phyloP scores from a whole-genome alignment of 2,888 invertebrate species.

The Antheraea yamamai region DNA sequence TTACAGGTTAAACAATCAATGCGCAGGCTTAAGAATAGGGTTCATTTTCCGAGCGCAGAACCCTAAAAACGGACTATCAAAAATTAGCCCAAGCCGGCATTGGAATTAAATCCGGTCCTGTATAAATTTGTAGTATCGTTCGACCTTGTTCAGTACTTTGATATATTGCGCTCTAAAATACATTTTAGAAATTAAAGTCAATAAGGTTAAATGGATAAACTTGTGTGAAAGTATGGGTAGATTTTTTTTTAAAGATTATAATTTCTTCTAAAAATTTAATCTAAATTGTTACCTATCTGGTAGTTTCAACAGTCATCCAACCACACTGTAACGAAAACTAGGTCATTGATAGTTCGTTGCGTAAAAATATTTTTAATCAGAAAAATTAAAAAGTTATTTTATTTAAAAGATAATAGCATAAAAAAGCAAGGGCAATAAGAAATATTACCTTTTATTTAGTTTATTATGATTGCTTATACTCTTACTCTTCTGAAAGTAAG shows the following conservation, averaged over 20 bases:
- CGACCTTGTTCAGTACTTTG: slow-evolving; percentile 52
- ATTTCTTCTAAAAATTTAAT: not conserved
- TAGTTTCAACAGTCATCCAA: no score
- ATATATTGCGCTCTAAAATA: slow-evolving; percentile 49
- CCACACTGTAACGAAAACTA: no score
- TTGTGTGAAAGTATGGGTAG: not conserved
- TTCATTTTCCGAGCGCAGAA: not conserved
- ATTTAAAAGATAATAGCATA: no score
- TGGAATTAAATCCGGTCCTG: not conserved
- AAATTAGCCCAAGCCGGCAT: not conserved
- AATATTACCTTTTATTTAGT: no score
- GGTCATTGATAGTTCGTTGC: not conserved
- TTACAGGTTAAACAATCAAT: not conserved
- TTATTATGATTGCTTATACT: no score
- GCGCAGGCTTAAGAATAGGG: no score
- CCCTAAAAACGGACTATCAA: not conserved
- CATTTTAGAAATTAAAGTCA: slow-evolving; percentile 16
- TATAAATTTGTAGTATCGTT: not conserved
- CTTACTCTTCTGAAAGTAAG: no score
- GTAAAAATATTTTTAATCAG: not conserved
- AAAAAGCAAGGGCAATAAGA: no score
- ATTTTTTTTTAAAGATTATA: not conserved
- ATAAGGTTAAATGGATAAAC: slow-evolving; percentile 28
- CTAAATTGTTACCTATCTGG: no score
- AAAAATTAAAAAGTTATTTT: not conserved